Evolutionary conservation across 2,113 vertebrate species (phyloP).

Genomic region (Nerophis lumbriciformis): DNA sequence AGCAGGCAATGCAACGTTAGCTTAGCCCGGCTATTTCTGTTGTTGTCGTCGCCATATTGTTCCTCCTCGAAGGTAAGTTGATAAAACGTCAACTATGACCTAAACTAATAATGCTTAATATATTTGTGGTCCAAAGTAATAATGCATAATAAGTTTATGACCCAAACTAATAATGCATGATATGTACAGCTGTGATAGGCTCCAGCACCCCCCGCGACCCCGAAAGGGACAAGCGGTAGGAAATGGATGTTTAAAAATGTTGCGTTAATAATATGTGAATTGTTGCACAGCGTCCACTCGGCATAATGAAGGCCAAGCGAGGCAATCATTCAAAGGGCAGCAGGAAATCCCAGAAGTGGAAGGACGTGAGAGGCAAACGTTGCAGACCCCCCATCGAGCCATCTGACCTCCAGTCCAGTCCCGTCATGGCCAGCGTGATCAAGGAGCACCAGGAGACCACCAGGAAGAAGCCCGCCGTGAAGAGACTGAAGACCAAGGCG

Average conservation of each 20-base stretch:
- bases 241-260: neutral
- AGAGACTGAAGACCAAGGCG: slow-evolving; percentile 62
- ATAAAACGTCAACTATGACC: too few relatives aligned
- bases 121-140: too few relatives aligned
- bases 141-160: too few relatives aligned
- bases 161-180: too few relatives aligned
- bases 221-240: too few relatives aligned
- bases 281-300: neutral
- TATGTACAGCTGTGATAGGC: too few relatives aligned
- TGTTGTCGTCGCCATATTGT: neutral
- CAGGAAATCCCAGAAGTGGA: slow-evolving; percentile 63
- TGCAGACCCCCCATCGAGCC: slow-evolving; percentile 32
- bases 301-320: slow-evolving; percentile 72
- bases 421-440: slow-evolving; percentile 33
- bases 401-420: slow-evolving; percentile 32
- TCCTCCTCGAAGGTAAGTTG: slow-evolving; percentile 3
- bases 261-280: neutral
- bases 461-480: slow-evolving; percentile 59
- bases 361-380: slow-evolving; percentile 44
- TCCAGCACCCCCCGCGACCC: too few relatives aligned
- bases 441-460: slow-evolving; percentile 45
- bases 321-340: slow-evolving; percentile 29
- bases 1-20: neutral
- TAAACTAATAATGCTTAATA: too few relatives aligned
- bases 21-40: neutral